These are phyloP conservation scores for Fopius arisanus DNA, from an alignment of 1,140 invertebrate genomes.

Conservation along the genomic window DNA sequence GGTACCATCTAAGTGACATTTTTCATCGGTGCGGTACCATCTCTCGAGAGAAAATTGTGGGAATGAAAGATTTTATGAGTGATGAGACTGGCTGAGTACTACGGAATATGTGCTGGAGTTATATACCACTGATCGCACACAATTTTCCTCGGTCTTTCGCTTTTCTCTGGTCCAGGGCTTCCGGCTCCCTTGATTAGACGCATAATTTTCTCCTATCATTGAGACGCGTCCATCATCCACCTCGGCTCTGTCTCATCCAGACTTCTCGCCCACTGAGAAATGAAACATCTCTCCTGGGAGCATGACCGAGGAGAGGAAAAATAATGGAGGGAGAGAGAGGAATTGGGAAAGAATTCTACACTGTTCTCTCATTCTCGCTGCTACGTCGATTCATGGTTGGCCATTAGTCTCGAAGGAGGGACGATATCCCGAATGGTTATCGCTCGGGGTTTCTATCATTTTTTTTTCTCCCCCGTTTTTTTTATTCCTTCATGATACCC, in stretches of 20 bases:
- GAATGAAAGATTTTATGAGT: slow-evolving; percentile 48
- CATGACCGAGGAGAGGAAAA: slow-evolving; percentile 13
- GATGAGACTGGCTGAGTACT: slow-evolving; percentile 37
- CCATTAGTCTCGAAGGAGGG: slow-evolving; percentile 34
- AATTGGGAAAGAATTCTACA: slow-evolving; percentile 14
- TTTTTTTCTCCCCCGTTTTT: neutral
- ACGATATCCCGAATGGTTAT: slow-evolving; percentile 31
- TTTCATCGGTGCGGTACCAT: slow-evolving; percentile 34
- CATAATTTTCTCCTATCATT: slow-evolving; percentile 31
- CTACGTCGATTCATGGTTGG: slow-evolving; percentile 31
- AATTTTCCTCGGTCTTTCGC: neutral
- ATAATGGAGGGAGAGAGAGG: slow-evolving; percentile 19
- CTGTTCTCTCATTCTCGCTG: slow-evolving; percentile 9
- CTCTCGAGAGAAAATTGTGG: slow-evolving; percentile 39
- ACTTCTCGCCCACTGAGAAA: slow-evolving; percentile 12
- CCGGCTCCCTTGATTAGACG: slow-evolving; percentile 23
- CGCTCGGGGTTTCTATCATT: slow-evolving; percentile 21
- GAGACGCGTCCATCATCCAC: neutral
- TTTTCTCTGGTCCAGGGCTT: neutral
- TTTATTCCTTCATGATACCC: neutral
- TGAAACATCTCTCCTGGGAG: slow-evolving; percentile 27
- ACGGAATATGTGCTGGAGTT: slow-evolving; percentile 26
- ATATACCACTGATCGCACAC: slow-evolving; percentile 22
- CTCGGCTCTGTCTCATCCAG: slow-evolving; percentile 6
- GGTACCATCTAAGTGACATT: slow-evolving; percentile 41